Conservation (phyloP, 2,888 invertebrate species). For the Mesorhabditis spiculigera region DNA sequence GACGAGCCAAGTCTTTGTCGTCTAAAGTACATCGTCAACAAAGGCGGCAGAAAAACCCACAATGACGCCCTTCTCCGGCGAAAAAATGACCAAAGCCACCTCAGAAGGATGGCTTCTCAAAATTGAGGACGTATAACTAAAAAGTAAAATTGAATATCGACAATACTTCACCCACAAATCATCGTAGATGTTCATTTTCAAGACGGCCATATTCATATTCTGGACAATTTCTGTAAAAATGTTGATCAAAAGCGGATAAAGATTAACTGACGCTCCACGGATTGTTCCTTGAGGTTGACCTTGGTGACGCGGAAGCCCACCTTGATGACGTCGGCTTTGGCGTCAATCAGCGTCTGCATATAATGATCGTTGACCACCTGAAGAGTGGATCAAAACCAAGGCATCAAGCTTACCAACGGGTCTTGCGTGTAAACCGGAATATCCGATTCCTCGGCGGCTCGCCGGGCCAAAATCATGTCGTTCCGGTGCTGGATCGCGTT, state of each 20-base stretch:
- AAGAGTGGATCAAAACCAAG: not conserved
- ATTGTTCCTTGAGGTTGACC: not conserved
- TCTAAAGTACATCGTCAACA: not conserved
- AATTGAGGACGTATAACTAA: not conserved
- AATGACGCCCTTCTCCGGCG: not conserved
- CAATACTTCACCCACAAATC: not conserved
- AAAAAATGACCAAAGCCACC: not conserved
- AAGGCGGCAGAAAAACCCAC: not conserved
- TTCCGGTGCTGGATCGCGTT: not conserved
- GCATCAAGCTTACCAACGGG: not conserved
- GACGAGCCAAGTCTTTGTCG: not conserved
- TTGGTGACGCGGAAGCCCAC: not conserved
- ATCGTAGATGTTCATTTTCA: slow-evolving; percentile 5
- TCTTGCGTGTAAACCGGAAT: not conserved
- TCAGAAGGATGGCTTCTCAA: not conserved
- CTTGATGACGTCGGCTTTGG: not conserved
- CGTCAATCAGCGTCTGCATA: not conserved
- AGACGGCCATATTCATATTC: not conserved
- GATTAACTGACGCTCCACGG: not conserved
- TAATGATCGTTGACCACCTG: not conserved
- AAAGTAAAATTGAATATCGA: no score
- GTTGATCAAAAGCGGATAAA: not conserved
- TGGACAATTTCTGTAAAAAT: not conserved
- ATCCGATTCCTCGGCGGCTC: not conserved
- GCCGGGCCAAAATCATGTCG: not conserved